These are phyloP conservation scores for Lipotes vexillifer DNA, from an alignment of 2,113 vertebrate species.

Conservation along the genomic window DNA sequence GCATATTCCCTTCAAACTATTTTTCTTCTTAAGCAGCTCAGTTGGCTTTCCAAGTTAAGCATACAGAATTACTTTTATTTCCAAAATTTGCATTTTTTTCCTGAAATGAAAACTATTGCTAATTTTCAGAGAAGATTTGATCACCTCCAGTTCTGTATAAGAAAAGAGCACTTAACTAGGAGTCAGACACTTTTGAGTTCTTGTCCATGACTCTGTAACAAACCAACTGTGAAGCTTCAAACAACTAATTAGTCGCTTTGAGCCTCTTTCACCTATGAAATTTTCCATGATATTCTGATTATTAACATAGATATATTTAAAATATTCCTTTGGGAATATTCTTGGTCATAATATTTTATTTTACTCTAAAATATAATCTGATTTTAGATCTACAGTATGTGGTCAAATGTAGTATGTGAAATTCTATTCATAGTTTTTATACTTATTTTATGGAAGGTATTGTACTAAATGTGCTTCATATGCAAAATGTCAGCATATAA, in stretches of 20 bases:
- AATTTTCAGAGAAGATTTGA: not conserved
- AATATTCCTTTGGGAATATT: not conserved
- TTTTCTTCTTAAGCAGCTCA: not conserved
- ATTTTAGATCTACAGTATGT: not conserved
- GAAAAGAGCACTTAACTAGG: not conserved
- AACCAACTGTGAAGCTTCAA: not conserved
- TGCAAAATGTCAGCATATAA: not conserved
- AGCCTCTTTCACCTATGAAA: not conserved
- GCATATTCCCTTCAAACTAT: not conserved
- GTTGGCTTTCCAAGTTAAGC: conserved; percentile 21
- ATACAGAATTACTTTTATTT: not conserved
- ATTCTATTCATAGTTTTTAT: not conserved
- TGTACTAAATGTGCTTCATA: not conserved
- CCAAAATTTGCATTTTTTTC: not conserved
- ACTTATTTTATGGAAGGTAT: not conserved
- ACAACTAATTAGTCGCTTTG: not conserved
- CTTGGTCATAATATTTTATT: not conserved
- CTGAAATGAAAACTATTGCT: not conserved
- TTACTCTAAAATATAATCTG: not conserved
- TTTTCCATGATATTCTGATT: not conserved
- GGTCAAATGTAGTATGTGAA: not conserved
- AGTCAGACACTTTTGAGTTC: not conserved
- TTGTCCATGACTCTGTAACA: not conserved
- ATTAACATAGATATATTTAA: not conserved
- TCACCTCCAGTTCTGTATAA: not conserved